Evolutionary conservation across 2,113 vertebrate genomes (phyloP).

Genomic region (Notiomystis cincta): DNA sequence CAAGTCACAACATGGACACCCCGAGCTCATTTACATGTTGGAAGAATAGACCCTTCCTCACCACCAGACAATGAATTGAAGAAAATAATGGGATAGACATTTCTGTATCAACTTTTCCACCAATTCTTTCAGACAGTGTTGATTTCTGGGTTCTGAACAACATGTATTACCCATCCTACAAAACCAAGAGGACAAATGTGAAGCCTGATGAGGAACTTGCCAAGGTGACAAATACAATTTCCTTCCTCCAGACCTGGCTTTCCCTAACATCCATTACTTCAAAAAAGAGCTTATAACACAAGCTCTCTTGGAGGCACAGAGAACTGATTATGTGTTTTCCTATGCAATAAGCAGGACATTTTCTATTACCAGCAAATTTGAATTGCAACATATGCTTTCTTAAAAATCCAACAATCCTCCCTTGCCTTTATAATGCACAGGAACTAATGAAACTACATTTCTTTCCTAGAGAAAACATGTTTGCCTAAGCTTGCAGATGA

Average conservation of each 20-base stretch:
- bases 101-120: background rate
- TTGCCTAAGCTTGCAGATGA: background rate
- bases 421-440: background rate
- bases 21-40: background rate
- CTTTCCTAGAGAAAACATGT: background rate
- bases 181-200: background rate
- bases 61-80: background rate
- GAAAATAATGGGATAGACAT: background rate
- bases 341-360: background rate
- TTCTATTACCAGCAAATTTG: background rate
- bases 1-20: background rate
- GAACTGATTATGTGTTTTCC: background rate
- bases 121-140: background rate
- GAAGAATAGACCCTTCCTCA: background rate
- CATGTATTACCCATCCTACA: background rate
- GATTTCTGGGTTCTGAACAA: background rate
- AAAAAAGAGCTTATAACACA: background rate
- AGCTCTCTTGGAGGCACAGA: background rate
- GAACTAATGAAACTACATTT: background rate
- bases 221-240: background rate
- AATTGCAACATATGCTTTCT: background rate
- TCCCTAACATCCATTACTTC: background rate
- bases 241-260: background rate
- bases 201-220: background rate
- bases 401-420: background rate